Percentiles rank a stretch among this genome's conserved stretches.
Evolutionary conservation across 2,797 vertebrate species (phyloP).

Genomic region (Microctenopoma stevenorrisi): DNA sequence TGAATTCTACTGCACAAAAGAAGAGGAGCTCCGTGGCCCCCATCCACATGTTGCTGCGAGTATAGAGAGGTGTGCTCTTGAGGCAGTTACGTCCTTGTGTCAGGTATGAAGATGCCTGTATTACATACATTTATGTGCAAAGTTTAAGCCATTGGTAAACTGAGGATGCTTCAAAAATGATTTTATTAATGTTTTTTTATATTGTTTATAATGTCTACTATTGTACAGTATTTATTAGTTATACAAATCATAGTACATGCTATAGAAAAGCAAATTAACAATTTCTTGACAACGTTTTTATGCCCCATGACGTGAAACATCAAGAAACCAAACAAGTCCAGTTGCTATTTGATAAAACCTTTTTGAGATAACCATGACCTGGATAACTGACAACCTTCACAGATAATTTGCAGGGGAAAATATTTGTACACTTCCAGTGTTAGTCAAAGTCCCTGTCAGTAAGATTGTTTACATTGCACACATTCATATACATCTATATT

Average conservation of each 20-base stretch:
- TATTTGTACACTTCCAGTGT: no score
- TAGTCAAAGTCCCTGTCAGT: no score
- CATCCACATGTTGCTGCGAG: slow-evolving; percentile 75
- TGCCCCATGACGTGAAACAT: no score
- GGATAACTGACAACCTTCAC: no score
- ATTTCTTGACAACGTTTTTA: no score
- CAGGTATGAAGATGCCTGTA: slow-evolving; percentile 83
- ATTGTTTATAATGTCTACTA: neutral
- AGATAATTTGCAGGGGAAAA: no score
- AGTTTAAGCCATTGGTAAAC: neutral
- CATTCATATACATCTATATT: no score
- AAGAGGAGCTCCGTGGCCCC: neutral
- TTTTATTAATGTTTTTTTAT: neutral
- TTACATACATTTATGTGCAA: neutral
- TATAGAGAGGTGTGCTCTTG: slow-evolving; percentile 88
- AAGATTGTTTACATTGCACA: no score
- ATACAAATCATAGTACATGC: no score
- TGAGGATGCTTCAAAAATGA: neutral
- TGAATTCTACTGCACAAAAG: slow-evolving; percentile 82
- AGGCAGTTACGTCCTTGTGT: slow-evolving; percentile 87
- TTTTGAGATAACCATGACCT: no score
- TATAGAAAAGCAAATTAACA: neutral
- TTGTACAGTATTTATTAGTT: neutral
- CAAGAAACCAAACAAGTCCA: no score
- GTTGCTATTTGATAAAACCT: no score